These are phyloP conservation scores for Pseudopleuronectes americanus DNA, from an alignment of 2,797 vertebrate genomes.

Conservation along the genomic window DNA sequence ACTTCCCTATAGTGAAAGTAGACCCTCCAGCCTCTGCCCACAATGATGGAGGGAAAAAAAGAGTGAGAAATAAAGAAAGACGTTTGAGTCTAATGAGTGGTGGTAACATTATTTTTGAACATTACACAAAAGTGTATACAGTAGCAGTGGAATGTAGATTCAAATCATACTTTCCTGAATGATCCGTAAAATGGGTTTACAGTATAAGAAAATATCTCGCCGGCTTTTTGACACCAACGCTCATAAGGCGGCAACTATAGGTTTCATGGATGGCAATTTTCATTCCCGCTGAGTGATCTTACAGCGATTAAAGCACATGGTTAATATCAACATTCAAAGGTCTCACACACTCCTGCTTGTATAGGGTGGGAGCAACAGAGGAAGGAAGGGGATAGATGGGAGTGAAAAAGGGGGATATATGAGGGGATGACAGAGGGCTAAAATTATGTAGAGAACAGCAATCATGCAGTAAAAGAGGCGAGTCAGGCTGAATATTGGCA, in stretches of 20 bases:
- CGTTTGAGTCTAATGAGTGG: conserved; percentile 11
- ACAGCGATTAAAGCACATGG: conserved; percentile 60
- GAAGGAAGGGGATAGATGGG: conserved; percentile 45
- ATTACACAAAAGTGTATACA: conserved; percentile 33
- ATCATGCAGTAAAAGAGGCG: conserved; percentile 63
- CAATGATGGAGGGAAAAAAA: conserved; percentile 14
- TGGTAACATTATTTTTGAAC: conserved; percentile 11
- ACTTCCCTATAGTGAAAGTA: conserved; percentile 96
- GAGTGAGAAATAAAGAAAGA: conserved; percentile 13
- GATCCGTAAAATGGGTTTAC: conserved; percentile 49
- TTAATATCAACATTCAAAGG: conserved; percentile 48
- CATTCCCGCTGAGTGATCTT: conserved; percentile 45
- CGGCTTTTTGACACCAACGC: conserved; percentile 44
- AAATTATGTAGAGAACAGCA: conserved; percentile 69
- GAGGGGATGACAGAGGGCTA: conserved; percentile 64
- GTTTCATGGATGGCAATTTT: conserved; percentile 48
- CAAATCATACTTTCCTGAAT: conserved; percentile 49
- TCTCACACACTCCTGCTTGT: conserved; percentile 41
- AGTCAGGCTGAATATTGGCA: conserved; percentile 53
- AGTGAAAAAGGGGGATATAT: conserved; percentile 49
- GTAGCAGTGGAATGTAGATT: conserved; percentile 11
- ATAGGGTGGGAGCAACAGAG: conserved; percentile 36
- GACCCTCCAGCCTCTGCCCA: conserved; percentile 90
- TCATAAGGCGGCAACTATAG: conserved; percentile 42
- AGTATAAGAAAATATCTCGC: conserved; percentile 43